Base-by-base conservation (phyloP, 2,113 vertebrate species). In the Enhydra lutris region DNA sequence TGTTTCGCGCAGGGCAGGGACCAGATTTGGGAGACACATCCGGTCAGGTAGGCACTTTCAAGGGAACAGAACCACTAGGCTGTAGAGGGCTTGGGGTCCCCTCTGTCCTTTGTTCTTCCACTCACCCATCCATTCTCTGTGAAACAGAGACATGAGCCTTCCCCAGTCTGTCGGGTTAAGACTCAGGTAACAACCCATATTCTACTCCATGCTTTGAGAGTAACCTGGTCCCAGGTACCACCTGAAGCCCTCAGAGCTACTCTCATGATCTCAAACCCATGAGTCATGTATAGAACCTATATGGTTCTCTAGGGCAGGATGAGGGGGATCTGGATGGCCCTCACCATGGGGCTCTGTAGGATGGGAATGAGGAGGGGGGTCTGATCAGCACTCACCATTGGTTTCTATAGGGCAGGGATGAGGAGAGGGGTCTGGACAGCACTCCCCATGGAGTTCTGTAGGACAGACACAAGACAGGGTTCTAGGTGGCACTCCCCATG, bases 71-170 rank as follows among this genome's bases (percentile, higher is more conserved):
- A 4, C 3, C 2, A 4, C 6, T 0, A 39, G 55, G 7, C 7
- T 0, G 10, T 3, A 24, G 52, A 6, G 52, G 50, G 13, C 26
- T 6, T 0, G 1, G 52, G 36, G 18, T 17, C 55, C 17, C 11
- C 23, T 13, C 9, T 0, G 0, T 21, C 5, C 18, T 71, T 1
- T 0, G 1, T 36, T 47, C 7, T 20, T 23, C 34, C 15, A 4
- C 11, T 0, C 1, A 4, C 1, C 1, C 17, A 2, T 11, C 1
- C 1, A 0, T 7, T 34, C 21, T 8, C 26, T 6, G 20, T 1
- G 9, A 76, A 7, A 23, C 31, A 18, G 14, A 11, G 10, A 7
- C 0, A 3, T 34, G 36, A 21, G 20, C 50, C 26, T n/a, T 26
- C 47, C 13, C 24, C 5, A 6, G 65, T 10, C 1, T 11, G 39